These are phyloP conservation scores for Florisuga fusca DNA, from an alignment of 2,797 vertebrate species.

Conservation along the genomic window DNA sequence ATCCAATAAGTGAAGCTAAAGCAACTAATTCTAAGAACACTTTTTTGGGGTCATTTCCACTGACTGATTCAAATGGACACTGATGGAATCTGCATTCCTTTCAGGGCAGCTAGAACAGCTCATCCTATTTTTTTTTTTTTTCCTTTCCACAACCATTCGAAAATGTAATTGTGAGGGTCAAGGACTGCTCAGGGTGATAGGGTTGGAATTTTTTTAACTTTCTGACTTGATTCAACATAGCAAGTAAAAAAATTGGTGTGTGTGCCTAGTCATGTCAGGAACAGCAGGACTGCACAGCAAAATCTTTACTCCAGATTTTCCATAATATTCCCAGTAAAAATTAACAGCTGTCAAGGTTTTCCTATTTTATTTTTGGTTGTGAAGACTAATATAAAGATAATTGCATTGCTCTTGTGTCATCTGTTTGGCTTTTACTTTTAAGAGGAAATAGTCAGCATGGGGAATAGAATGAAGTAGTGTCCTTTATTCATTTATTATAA, in stretches of 20 bases:
- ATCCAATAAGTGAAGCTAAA: background rate
- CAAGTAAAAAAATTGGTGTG: background rate
- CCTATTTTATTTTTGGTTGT: background rate
- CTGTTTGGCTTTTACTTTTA: conserved; percentile 12
- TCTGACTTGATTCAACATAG: conserved; percentile 22
- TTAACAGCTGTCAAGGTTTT: background rate
- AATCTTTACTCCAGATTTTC: background rate
- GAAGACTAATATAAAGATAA: conserved; percentile 8
- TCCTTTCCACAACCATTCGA: background rate
- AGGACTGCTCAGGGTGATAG: background rate
- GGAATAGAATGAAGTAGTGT: background rate
- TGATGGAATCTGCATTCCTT: conserved; percentile 57
- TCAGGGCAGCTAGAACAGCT: conserved; percentile 41
- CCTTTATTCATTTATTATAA: conserved; percentile 18
- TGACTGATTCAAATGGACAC: conserved; percentile 48
- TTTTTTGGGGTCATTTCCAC: conserved; percentile 59
- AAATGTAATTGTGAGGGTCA: conserved; percentile 18
- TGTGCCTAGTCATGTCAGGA: background rate
- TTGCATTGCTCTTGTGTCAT: background rate
- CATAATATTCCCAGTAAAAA: background rate
- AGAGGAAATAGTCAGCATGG: background rate
- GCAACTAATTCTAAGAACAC: conserved; percentile 8
- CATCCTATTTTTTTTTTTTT: background rate
- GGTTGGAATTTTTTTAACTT: background rate
- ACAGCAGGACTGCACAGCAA: background rate